phyloP scores from a whole-genome alignment of 2,888 invertebrate species.

The Craniophora ligustri region DNA sequence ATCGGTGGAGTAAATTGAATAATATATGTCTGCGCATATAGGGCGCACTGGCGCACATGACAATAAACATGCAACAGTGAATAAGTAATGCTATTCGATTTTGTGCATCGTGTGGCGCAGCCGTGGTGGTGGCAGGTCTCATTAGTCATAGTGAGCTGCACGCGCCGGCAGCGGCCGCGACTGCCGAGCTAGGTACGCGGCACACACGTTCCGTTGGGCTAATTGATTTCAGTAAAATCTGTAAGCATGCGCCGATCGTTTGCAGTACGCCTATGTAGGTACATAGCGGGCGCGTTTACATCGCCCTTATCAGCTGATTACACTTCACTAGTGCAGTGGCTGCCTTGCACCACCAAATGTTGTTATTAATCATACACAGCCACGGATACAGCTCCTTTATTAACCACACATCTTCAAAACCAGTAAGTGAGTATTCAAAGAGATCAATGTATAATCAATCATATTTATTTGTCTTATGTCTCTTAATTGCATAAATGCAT shows the following conservation, averaged over 20 bases:
- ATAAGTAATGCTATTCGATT: constrained; percentile 84
- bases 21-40: constrained; percentile 83
- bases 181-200: constrained; percentile 40
- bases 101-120: constrained; percentile 83
- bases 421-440: constrained; percentile 13
- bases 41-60: constrained; percentile 81
- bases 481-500: too few relatives aligned
- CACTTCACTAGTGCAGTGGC: constrained; percentile 68
- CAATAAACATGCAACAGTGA: constrained; percentile 83
- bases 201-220: constrained; percentile 53
- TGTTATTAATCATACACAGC: constrained; percentile 61
- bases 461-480: too few relatives aligned
- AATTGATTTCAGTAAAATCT: constrained; percentile 79
- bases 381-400: constrained; percentile 32
- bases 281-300: constrained; percentile 64
- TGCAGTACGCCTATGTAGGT: constrained; percentile 60
- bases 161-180: constrained; percentile 46
- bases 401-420: constrained; percentile 5
- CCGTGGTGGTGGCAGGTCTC: constrained; percentile 65
- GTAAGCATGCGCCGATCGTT: constrained; percentile 80
- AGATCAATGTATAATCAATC: too few relatives aligned
- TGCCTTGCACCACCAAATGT: constrained; percentile 66
- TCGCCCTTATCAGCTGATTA: constrained; percentile 85
- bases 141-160: constrained; percentile 61
- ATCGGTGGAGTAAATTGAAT: constrained; percentile 54